Conservation (phyloP, 2,797 vertebrate species). For the Dryobates pubescens region DNA sequence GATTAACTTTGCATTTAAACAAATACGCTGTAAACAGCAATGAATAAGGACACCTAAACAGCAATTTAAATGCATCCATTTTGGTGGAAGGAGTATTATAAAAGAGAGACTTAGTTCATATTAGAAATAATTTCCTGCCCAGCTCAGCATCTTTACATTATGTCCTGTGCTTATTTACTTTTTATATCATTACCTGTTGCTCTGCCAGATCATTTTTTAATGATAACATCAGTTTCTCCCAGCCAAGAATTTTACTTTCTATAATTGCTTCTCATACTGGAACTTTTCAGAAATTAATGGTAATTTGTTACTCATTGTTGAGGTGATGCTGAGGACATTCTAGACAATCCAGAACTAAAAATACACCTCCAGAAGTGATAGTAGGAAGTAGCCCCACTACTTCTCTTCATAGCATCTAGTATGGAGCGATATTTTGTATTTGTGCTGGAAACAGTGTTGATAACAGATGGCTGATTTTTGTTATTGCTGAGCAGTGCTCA, state of each 20-base stretch:
- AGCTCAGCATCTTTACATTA: constrained; percentile 22
- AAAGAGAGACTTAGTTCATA: constrained; percentile 15
- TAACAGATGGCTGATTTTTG: no score
- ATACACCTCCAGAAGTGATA: neutral
- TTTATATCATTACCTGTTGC: neutral
- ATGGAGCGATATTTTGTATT: no score
- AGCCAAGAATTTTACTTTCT: constrained; percentile 35
- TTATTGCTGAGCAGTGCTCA: no score
- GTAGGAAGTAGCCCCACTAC: neutral
- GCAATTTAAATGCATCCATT: constrained; percentile 58
- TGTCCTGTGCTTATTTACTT: constrained; percentile 34
- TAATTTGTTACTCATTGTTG: neutral
- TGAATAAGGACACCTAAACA: neutral
- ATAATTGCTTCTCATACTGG: neutral
- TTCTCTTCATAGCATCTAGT: no score
- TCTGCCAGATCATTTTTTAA: neutral
- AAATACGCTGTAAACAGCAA: constrained; percentile 5
- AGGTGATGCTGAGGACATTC: constrained; percentile 5
- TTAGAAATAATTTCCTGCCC: constrained; percentile 38
- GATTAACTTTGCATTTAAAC: constrained; percentile 44
- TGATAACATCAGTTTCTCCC: constrained; percentile 19
- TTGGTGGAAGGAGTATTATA: constrained; percentile 27
- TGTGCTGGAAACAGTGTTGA: no score
- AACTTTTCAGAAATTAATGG: constrained; percentile 2
- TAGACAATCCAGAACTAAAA: neutral